Conservation (phyloP, 1,140 invertebrate genomes). For the Wiebesia pumilae region DNA sequence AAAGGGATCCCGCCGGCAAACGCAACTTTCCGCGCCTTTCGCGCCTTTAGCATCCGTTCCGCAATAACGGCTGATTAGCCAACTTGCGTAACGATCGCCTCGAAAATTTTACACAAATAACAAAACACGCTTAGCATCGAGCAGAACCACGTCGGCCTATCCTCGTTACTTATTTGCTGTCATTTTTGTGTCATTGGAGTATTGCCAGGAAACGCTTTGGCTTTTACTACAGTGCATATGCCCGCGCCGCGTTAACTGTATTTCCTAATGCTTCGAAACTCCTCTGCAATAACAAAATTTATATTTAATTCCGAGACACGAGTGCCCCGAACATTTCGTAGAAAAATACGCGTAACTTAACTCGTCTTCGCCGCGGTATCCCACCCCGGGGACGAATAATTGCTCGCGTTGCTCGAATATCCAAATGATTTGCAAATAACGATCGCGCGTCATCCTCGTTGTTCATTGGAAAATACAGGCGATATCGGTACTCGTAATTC, state of each 20-base stretch:
- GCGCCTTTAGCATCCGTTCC: background rate
- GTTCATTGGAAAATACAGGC: background rate
- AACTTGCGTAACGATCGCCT: constrained; percentile 3
- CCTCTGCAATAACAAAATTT: constrained; percentile 35
- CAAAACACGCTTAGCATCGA: constrained; percentile 20
- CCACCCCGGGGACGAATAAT: background rate
- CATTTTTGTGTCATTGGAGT: constrained; percentile 50
- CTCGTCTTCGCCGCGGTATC: background rate
- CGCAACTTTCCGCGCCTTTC: too few relatives aligned
- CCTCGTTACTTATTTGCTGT: constrained; percentile 46
- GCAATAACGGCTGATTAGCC: constrained; percentile 7
- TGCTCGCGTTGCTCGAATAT: background rate
- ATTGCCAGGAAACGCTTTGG: constrained; percentile 29
- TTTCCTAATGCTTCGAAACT: constrained; percentile 28
- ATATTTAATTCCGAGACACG: constrained; percentile 13
- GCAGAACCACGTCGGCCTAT: background rate
- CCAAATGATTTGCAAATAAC: background rate
- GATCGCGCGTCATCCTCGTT: background rate
- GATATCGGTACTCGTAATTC: too few relatives aligned
- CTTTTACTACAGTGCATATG: background rate
- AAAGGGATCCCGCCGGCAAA: background rate
- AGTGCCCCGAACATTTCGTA: background rate
- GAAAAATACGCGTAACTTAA: constrained; percentile 4
- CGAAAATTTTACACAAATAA: constrained; percentile 17
- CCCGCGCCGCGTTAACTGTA: constrained; percentile 14